Evolutionary conservation across 2,888 invertebrate genomes (phyloP), one percentile per base, ranked within the genome.

Genomic region (Sinhomidia bicolor): DNA sequence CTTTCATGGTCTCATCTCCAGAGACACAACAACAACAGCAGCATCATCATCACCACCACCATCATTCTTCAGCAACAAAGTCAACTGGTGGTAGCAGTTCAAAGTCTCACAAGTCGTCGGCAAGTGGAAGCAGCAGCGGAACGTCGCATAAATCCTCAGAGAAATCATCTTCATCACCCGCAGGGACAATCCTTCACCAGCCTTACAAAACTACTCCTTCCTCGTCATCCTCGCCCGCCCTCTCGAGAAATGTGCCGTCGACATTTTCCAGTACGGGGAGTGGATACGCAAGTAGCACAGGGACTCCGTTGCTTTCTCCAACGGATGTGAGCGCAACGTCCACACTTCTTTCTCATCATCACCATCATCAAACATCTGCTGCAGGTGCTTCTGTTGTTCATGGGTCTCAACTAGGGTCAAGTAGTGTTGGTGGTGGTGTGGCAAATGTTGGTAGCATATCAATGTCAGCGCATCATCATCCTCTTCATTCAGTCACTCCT

Each of bases 131-230:
- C 20, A 62, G 81, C 36, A 60, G 81, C 54, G 76, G 78, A 68
- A 14, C 68, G 17, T 60, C 83, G 12, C 62, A 88, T 23, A 82
- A 86, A 80, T 80, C 60, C 10, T 54, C 78, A 44, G 78, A 84
- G 62, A 81, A 84, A 65, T 83, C 74, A 20, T 54, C 80, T 7
- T 44, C 79, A 68, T 68, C 71, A 57, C 68, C 87, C 20, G 81
- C 88, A 29, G 88, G 88, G 80, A 81, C 89, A 76, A 91, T 91
- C 76, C 91, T 91, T 29, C 92, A 92, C 76, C 91, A 92, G 89
- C 92, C 92, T 82, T 92, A 92, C 90, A 92, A 92, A 86, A 88
- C 91, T 17, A 84, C 89, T 7, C 44, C 88, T 10, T 65, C 88
- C n/a, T 71, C 90, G 32, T 85, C 91, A 12, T 71, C 84, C 17